Evolutionary conservation across 2,797 vertebrate genomes (phyloP), one percentile per base, ranked within the genome.

Genomic region (Gadopsis bispinosus): DNA sequence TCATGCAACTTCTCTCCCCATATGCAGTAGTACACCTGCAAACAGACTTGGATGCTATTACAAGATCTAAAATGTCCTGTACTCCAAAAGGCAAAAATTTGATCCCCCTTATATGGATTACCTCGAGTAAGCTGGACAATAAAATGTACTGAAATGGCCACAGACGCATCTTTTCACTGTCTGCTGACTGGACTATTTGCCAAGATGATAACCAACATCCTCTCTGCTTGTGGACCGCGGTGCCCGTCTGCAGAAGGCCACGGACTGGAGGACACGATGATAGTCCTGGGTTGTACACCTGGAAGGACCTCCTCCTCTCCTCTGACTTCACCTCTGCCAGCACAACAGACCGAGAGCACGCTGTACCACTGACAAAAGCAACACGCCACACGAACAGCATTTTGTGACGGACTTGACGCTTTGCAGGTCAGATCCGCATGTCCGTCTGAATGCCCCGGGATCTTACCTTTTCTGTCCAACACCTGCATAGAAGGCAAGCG

Each of bases 231-330:
- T 16, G 33, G n/a, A 4, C 39, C 1, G 26, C 1, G 0, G 9
- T 3, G 33, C 0, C 4, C 80, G 88, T 82, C 79, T 93, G 69
- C 95, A 85, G 62, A 97, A 97, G 41, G 92, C 95, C 62, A 96
- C 37, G 0, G 94, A 92, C 59, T 94, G 94, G 41, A 91, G 3
- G 3, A 93, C 51, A 14, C 83, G 62, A 55, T 95, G 88, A 69
- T 74, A 92, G 72, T 94, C 75, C 16, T 39, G 79, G 79, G 0
- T 85, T 87, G 83, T 84, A 92, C 58, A 91, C 78, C 50, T 90
- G 90, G 72, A 96, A 64, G 13, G 91, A 93, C n/a, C n/a, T 87
- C 43, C 22, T 73, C 72, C 77, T 81, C 61, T 83, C 86, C 4
- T 5, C 75, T 10, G 69, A 11, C 47, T 17, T 83, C 74, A 85